Conservation (phyloP, 1,140 invertebrate genomes). For the Musca vetustissima region DNA sequence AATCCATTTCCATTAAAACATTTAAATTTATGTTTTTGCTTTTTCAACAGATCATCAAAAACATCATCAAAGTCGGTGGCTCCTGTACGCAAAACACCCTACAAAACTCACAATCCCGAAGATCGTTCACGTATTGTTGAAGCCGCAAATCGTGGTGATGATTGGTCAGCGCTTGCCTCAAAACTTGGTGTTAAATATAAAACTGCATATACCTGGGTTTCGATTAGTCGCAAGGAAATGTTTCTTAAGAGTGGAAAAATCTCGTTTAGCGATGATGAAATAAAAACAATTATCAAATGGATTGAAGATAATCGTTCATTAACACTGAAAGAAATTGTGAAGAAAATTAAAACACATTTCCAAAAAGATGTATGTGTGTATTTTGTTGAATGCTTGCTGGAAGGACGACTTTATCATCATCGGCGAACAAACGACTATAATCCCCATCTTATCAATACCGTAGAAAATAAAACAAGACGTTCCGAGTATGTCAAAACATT, state of each 20-base stretch:
- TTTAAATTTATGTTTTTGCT: neutral
- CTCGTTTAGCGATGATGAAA: slow-evolving; percentile 8
- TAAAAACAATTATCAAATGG: slow-evolving; percentile 21
- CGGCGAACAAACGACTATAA: neutral
- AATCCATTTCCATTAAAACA: too few relatives aligned
- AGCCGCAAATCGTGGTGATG: slow-evolving; percentile 18
- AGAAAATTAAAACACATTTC: slow-evolving; percentile 1
- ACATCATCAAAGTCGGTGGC: neutral
- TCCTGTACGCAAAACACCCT: slow-evolving; percentile 4
- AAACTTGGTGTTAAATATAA: slow-evolving; percentile 22
- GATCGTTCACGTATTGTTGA: slow-evolving; percentile 23
- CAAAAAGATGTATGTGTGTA: slow-evolving; percentile 10
- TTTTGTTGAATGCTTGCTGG: slow-evolving; percentile 3
- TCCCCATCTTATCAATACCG: slow-evolving; percentile 4
- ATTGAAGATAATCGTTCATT: slow-evolving; percentile 23
- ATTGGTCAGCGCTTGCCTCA: slow-evolving; percentile 16
- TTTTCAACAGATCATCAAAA: neutral
- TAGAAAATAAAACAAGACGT: slow-evolving; percentile 20
- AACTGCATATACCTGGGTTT: slow-evolving; percentile 23
- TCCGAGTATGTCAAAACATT: slow-evolving; percentile 19
- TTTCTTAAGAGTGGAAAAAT: slow-evolving; percentile 13
- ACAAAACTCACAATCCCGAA: slow-evolving; percentile 11
- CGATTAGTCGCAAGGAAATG: slow-evolving; percentile 11
- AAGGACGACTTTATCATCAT: slow-evolving; percentile 17
- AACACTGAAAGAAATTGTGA: slow-evolving; percentile 24